Evolutionary conservation across 2,888 invertebrate species (phyloP).

Genomic region (Microplitis manilae): DNA sequence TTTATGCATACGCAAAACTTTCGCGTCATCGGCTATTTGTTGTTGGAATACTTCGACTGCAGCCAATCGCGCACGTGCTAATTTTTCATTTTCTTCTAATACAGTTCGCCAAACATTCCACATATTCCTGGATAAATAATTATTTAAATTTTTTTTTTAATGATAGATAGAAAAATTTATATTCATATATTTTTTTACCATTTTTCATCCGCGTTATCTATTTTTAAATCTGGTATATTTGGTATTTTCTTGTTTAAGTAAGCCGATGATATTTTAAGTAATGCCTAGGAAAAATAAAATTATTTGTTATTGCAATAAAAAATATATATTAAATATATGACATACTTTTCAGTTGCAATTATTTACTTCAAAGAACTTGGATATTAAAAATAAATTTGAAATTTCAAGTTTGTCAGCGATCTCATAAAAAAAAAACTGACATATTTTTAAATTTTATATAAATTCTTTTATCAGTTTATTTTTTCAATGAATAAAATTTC

Average conservation of each 20-base stretch:
- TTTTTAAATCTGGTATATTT: slow-evolving; percentile 91
- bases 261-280: slow-evolving; percentile 91
- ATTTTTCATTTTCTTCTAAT: slow-evolving; percentile 94
- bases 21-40: slow-evolving; percentile 94
- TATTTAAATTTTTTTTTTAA: neutral
- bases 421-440: too few relatives aligned
- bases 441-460: too few relatives aligned
- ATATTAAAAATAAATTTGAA: too few relatives aligned
- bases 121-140: slow-evolving; percentile 83
- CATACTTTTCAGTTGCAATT: too few relatives aligned
- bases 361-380: too few relatives aligned
- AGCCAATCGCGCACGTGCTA: slow-evolving; percentile 90
- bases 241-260: slow-evolving; percentile 95
- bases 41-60: slow-evolving; percentile 96
- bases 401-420: too few relatives aligned
- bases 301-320: too few relatives aligned
- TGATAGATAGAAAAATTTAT: too few relatives aligned
- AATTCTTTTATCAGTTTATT: too few relatives aligned
- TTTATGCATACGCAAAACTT: slow-evolving; percentile 87
- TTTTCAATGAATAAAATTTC: too few relatives aligned
- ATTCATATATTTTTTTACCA: slow-evolving; percentile 77
- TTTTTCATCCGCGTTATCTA: slow-evolving; percentile 91
- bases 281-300: slow-evolving; percentile 76
- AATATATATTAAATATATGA: too few relatives aligned
- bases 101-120: slow-evolving; percentile 98